Evolutionary conservation across 2,888 invertebrate species (phyloP), one percentile per base, ranked within the genome.

Genomic region (Germaria angustata): DNA sequence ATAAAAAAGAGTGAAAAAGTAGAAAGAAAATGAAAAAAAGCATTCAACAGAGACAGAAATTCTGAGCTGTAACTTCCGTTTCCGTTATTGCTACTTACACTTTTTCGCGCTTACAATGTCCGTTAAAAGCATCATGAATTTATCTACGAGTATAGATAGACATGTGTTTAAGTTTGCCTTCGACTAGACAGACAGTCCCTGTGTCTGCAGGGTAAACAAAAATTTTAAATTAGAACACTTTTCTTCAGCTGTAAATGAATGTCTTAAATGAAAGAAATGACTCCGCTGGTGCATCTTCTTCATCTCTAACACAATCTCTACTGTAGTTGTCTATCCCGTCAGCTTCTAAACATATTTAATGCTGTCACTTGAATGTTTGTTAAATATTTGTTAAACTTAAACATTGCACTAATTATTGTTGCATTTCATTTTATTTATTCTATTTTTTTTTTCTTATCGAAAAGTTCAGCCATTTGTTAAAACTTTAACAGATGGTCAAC

Each of bases 1-100:
- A 51, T 59, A 32, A 57, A 6, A 63, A 59, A 41, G 20, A 6
- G n/a, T 39, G 32, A 13, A 39, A 46, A 61, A 34, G 34, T n/a
- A 28, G 4, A 34, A 24, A 3, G n/a, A 17, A 44, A 53, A 53
- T 24, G 5, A 22, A 34, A 65, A 69, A 32, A 78, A 5, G 22
- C 63, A 46, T 63, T 28, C 57, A 82, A 59, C 55, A 69, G 75
- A 75, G 78, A 75, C 69, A 41, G 73, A 75, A 57, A 75, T 78
- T 73, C 76, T 66, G 79, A 85, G 84, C 85, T 84, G 83, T 80
- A 84, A 81, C 84, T 83, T 85, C 84, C 84, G 85, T 73, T 84
- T 84, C 80, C 84, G 77, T 79, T 76, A 77, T 81, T 82, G 80
- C 78, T 77, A 80, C 80, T 80, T 84, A 73, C 65, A 82, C 82